Evolutionary conservation across 2,113 vertebrate species (phyloP).

Genomic region (Datnioides undecimradiatus): DNA sequence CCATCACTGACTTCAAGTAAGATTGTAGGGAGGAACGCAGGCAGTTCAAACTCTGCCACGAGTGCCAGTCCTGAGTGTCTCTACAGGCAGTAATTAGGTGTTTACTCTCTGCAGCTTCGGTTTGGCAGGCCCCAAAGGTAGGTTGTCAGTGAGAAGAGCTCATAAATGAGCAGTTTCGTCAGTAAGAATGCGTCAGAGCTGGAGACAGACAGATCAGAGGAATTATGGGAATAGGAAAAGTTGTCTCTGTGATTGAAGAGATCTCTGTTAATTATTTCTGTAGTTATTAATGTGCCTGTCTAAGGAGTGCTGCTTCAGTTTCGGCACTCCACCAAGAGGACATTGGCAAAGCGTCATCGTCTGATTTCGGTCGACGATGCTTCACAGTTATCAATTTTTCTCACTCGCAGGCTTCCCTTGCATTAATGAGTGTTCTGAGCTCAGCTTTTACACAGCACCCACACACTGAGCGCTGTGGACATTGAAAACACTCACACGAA

Average conservation of each 20-base stretch:
- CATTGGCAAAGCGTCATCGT: background rate
- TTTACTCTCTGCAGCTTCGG: conserved; percentile 70
- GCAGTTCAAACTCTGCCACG: conserved; percentile 36
- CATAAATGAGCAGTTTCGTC: conserved; percentile 50
- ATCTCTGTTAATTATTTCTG: conserved; percentile 69
- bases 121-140: conserved; percentile 59
- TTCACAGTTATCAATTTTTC: conserved; percentile 59
- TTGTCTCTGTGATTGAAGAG: conserved; percentile 51
- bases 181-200: conserved; percentile 47
- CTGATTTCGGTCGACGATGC: conserved; percentile 51
- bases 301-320: conserved; percentile 39
- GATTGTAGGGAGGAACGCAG: conserved; percentile 8
- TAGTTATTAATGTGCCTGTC: conserved; percentile 61
- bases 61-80: conserved; percentile 57
- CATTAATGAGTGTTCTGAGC: conserved; percentile 75
- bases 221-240: conserved; percentile 41
- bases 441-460: conserved; percentile 59
- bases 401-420: conserved; percentile 58
- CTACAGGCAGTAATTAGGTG: conserved; percentile 72
- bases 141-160: conserved; percentile 48
- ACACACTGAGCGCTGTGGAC: conserved; percentile 55
- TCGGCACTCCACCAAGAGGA: conserved; percentile 33
- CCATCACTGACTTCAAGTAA: conserved; percentile 22
- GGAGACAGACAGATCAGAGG: conserved; percentile 42
- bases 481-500: conserved; percentile 64